A percentile compares a stretch with the other conserved stretches of the same genome.
Evolutionary conservation across 53 echinoderm and acorn worm species (phyloP).

Genomic region (Temnopleurus reevesii): DNA sequence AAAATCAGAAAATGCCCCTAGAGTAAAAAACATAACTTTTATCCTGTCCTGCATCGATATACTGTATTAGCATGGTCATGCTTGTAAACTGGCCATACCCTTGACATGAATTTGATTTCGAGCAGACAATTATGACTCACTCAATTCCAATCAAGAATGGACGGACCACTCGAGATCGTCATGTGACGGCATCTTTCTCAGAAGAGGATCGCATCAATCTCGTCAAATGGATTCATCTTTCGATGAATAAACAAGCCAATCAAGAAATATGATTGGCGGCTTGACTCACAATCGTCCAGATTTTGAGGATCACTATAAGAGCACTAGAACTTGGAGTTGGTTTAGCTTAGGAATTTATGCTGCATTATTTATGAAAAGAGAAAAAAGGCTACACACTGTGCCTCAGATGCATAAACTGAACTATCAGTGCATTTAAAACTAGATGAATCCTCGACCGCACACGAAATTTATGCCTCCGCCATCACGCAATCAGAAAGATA

Average conservation of each 20-base stretch:
- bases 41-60: no score
- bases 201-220: constrained; percentile 6
- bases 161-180: neutral
- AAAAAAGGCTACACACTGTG: no score
- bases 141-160: constrained; percentile 1
- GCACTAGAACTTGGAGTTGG: neutral
- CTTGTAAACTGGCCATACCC: neutral
- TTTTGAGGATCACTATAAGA: neutral
- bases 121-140: constrained; percentile 10
- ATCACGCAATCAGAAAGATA: no score
- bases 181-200: constrained; percentile 15
- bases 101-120: constrained; percentile 13
- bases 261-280: neutral
- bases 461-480: no score
- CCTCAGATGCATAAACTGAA: no score
- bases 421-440: no score
- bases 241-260: constrained; percentile 6
- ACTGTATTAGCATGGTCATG: no score
- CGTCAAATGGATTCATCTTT: constrained; percentile 2
- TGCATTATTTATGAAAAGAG: neutral
- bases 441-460: no score
- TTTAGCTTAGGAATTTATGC: no score
- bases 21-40: no score
- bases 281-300: neutral
- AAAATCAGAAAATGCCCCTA: no score